These are phyloP conservation scores for Oxygymnocypris stewartii DNA, from an alignment of 2,113 vertebrate genomes.

Conservation along the genomic window DNA sequence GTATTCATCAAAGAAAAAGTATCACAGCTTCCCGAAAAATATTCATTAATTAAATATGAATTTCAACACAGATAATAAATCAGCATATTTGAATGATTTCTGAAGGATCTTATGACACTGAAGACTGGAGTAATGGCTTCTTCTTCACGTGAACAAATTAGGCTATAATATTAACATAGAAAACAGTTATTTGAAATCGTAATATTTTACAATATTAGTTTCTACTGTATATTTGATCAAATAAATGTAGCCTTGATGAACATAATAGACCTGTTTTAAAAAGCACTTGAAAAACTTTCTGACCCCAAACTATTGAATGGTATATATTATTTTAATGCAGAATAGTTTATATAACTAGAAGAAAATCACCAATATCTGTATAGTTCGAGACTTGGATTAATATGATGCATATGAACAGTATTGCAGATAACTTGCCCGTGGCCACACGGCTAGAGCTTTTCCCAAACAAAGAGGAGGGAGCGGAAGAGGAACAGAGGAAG, in stretches of 20 bases:
- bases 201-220: neutral
- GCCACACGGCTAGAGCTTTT: slow-evolving; percentile 92
- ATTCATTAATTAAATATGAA: neutral
- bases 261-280: neutral
- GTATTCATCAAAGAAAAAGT: neutral
- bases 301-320: too few relatives aligned
- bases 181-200: neutral
- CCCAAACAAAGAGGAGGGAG: slow-evolving; percentile 82
- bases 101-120: neutral
- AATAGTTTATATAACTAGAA: too few relatives aligned
- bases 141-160: neutral
- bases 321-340: too few relatives aligned
- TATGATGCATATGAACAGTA: slow-evolving; percentile 71
- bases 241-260: neutral
- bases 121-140: neutral
- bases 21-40: neutral
- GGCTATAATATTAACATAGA: neutral
- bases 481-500: slow-evolving; percentile 85
- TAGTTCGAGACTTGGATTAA: neutral
- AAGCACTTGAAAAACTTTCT: neutral
- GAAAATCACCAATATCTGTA: neutral
- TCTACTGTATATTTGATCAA: neutral
- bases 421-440: slow-evolving; percentile 96
- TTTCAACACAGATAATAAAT: neutral
- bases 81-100: neutral